These are phyloP conservation scores for Zoanthus sansibaricus DNA, from an alignment of 92 coral and sea anemone species.

Conservation along the genomic window DNA sequence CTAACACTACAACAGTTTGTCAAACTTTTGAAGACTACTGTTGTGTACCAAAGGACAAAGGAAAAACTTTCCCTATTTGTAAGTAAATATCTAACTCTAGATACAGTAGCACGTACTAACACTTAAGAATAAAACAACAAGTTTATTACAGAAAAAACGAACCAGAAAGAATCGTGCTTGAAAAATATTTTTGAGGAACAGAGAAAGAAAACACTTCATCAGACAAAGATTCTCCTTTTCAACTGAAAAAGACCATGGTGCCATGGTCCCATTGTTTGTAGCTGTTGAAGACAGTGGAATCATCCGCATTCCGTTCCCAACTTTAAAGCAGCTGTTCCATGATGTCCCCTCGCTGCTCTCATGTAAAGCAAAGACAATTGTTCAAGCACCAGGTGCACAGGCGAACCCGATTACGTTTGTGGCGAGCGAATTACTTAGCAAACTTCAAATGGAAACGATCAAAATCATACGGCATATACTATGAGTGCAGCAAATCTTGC, in stretches of 20 bases:
- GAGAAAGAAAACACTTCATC: not conserved
- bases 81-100: conserved; percentile 26
- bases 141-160: conserved; percentile 43
- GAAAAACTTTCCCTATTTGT: conserved; percentile 54
- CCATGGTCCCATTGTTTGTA: conserved; percentile 12
- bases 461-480: conserved; percentile 7
- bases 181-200: not conserved
- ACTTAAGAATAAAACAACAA: conserved; percentile 18
- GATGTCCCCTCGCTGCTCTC: conserved; percentile 15
- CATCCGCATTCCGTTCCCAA: conserved; percentile 18
- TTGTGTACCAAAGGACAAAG: conserved; percentile 55
- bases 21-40: conserved; percentile 7
- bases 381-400: conserved; percentile 51
- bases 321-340: too few species aligned
- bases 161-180: conserved; percentile 45
- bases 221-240: not conserved
- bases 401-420: conserved; percentile 44
- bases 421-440: conserved; percentile 39
- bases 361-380: conserved; percentile 18
- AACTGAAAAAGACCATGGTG: not conserved
- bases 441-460: conserved; percentile 11
- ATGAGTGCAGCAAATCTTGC: conserved; percentile 18
- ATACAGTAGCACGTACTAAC: not conserved
- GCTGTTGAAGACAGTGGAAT: conserved; percentile 47
- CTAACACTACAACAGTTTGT: conserved; percentile 44